A percentile compares a stretch with the other conserved stretches of the same genome.
phyloP scores from a whole-genome alignment of 1,140 invertebrate genomes.

The Conus betulinus region DNA sequence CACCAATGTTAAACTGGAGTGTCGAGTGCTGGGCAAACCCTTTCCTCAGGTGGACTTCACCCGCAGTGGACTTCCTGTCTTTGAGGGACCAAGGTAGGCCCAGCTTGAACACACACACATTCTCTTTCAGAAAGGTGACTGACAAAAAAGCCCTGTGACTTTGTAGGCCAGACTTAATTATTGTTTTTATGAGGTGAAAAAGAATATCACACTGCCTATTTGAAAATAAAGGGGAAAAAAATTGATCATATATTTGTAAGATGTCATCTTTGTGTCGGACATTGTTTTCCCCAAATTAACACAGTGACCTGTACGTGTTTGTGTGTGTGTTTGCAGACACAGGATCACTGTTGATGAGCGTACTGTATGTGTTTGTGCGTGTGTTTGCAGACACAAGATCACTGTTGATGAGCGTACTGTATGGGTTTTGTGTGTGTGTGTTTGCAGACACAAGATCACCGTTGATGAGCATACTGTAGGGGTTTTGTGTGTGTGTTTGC shows the following conservation, averaged over 20 bases:
- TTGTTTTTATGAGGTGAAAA: no score
- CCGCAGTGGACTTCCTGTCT: slow-evolving; percentile 68
- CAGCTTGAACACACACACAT: not conserved
- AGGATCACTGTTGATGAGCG: slow-evolving; percentile 62
- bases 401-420: slow-evolving; percentile 58
- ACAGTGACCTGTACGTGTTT: not conserved
- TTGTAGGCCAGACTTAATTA: no score
- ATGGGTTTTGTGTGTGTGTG: not conserved
- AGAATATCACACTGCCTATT: no score
- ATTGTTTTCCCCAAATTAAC: no score
- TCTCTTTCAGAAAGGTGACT: no score
- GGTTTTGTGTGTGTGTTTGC: not conserved
- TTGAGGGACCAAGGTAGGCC: slow-evolving; percentile 64
- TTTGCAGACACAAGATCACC: slow-evolving; percentile 63
- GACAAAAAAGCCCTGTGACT: no score
- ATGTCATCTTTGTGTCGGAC: no score
- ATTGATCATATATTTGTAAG: no score
- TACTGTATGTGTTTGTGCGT: slow-evolving; percentile 26
- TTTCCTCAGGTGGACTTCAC: slow-evolving; percentile 76
- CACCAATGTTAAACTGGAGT: slow-evolving; percentile 73
- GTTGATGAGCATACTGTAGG: slow-evolving; percentile 57
- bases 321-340: slow-evolving; percentile 52
- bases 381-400: slow-evolving; percentile 35
- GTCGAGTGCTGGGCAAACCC: slow-evolving; percentile 76
- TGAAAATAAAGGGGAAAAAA: no score